A percentile compares a stretch with the other conserved stretches of the same genome.
phyloP scores from a whole-genome alignment of 2,113 vertebrate genomes.

The Anguilla rostrata region DNA sequence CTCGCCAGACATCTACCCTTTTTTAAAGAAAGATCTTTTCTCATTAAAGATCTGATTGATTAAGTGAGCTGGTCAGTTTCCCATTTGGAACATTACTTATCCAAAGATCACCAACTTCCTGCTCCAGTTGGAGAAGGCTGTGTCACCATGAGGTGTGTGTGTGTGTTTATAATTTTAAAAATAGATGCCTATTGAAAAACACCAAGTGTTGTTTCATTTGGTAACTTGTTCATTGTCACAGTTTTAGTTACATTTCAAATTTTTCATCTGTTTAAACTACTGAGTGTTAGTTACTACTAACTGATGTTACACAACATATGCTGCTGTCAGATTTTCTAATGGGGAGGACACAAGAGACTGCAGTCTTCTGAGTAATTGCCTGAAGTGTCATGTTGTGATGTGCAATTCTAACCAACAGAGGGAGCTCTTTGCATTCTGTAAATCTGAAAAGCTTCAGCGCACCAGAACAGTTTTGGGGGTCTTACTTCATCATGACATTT shows the following conservation, averaged over 20 bases:
- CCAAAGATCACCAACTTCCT: neutral
- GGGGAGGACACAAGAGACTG: neutral
- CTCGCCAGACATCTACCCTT: neutral
- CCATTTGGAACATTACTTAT: neutral
- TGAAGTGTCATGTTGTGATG: neutral
- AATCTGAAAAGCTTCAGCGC: neutral
- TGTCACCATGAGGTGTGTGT: neutral
- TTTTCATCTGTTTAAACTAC: neutral
- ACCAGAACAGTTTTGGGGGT: neutral
- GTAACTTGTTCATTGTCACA: too few relatives aligned
- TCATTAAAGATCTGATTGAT: conserved; percentile 6
- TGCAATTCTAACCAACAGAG: neutral
- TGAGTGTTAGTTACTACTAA: neutral
- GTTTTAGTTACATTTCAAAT: neutral
- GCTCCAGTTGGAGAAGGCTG: neutral
- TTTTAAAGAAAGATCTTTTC: neutral
- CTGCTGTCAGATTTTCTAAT: neutral
- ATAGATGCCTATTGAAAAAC: too few relatives aligned
- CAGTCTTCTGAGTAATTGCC: neutral
- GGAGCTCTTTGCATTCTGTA: neutral
- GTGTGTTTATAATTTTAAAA: too few relatives aligned
- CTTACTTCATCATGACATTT: neutral
- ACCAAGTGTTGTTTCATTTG: too few relatives aligned
- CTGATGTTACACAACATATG: neutral
- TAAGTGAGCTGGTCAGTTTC: neutral